Evolutionary conservation across 64 coral and sea anemone genomes (phyloP).

Genomic region (Actinia tenebrosa): DNA sequence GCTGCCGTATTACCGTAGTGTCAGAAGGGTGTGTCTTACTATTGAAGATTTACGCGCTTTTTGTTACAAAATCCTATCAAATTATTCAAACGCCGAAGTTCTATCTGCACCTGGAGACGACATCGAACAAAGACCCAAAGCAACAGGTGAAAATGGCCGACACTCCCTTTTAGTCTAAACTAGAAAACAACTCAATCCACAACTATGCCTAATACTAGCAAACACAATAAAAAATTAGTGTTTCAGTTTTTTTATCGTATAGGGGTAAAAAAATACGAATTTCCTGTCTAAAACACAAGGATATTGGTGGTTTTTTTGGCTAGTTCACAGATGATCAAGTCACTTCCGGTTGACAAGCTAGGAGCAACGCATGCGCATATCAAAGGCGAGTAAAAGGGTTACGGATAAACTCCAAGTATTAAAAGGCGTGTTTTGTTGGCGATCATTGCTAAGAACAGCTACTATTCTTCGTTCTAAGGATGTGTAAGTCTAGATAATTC

Average conservation of each 20-base stretch:
- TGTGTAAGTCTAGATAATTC: constrained; percentile 42
- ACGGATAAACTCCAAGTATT: neutral
- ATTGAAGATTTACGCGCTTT: neutral
- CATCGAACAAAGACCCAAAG: neutral
- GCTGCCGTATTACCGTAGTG: neutral
- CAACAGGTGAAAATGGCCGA: constrained; percentile 1
- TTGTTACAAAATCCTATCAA: constrained; percentile 6
- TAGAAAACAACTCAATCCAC: neutral
- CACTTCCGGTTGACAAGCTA: constrained; percentile 46
- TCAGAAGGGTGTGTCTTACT: neutral
- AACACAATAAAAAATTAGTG: neutral
- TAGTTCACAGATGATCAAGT: constrained; percentile 9
- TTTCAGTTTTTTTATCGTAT: neutral
- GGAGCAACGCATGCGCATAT: constrained; percentile 45
- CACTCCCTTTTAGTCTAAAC: constrained; percentile 17
- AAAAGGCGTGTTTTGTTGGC: constrained; percentile 61
- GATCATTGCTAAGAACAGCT: constrained; percentile 12
- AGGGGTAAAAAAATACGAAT: neutral
- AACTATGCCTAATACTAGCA: neutral
- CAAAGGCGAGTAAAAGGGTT: constrained; percentile 38
- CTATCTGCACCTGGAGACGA: constrained; percentile 8
- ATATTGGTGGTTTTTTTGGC: constrained; percentile 13
- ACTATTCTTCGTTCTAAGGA: constrained; percentile 27
- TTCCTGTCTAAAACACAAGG: neutral
- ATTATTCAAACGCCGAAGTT: neutral